Percentiles rank a stretch among this genome's conserved stretches.
These are phyloP conservation scores for Papilio dardanus DNA, from an alignment of 1,140 invertebrate species.

Conservation along the genomic window DNA sequence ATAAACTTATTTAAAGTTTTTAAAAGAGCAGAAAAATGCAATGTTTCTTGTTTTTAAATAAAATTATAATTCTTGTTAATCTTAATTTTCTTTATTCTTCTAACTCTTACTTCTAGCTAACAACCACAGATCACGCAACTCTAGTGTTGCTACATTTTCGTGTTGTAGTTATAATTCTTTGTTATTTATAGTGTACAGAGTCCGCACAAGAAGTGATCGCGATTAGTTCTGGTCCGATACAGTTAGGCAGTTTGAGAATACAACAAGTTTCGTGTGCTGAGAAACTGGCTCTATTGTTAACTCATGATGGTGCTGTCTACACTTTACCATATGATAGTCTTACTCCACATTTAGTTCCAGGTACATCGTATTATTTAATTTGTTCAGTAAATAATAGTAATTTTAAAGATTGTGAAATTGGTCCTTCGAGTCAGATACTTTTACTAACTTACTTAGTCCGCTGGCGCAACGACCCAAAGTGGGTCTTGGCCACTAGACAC, in stretches of 20 bases:
- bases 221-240: slow-evolving; percentile 71
- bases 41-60: too few relatives aligned
- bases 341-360: slow-evolving; percentile 74
- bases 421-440: neutral
- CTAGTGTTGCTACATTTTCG: too few relatives aligned
- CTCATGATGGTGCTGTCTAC: slow-evolving; percentile 82
- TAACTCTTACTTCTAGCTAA: too few relatives aligned
- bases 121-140: too few relatives aligned
- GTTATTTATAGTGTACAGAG: slow-evolving; percentile 72
- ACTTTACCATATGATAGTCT: slow-evolving; percentile 78
- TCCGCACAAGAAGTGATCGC: slow-evolving; percentile 82
- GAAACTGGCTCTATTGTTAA: slow-evolving; percentile 80
- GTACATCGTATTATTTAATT: slow-evolving; percentile 47
- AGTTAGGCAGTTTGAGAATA: slow-evolving; percentile 78
- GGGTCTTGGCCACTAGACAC: too few relatives aligned
- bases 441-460: neutral
- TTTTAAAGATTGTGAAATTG: neutral
- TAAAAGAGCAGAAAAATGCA: too few relatives aligned
- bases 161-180: too few relatives aligned
- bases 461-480: too few relatives aligned
- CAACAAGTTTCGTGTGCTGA: slow-evolving; percentile 83
- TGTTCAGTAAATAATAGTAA: neutral
- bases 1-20: too few relatives aligned
- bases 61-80: too few relatives aligned
- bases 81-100: too few relatives aligned